phyloP scores from a whole-genome alignment of 2,113 vertebrate genomes.

The Rhinichthys klamathensis region DNA sequence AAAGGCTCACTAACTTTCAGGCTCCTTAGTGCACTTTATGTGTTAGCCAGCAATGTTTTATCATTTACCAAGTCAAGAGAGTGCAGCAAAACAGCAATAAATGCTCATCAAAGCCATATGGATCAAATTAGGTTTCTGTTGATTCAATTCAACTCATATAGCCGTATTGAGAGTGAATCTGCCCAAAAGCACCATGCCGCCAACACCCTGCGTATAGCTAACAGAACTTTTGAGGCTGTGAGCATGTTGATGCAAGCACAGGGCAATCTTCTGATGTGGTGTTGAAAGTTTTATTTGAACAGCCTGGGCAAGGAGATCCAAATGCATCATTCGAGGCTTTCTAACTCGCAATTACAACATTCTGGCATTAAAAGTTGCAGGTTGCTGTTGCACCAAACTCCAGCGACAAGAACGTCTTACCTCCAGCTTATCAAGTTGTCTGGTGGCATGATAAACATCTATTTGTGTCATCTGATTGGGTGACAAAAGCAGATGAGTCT shows the following conservation, averaged over 20 bases:
- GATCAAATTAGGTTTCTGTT: constrained; percentile 35
- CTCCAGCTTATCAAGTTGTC: constrained; percentile 63
- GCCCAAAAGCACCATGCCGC: not conserved
- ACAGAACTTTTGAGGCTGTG: constrained; percentile 31
- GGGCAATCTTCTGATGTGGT: constrained; percentile 36
- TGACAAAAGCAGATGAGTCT: constrained; percentile 65
- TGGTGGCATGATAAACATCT: constrained; percentile 14
- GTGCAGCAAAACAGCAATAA: constrained; percentile 27
- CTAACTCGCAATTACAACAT: constrained; percentile 27
- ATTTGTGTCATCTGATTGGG: constrained; percentile 64
- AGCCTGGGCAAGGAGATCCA: not conserved
- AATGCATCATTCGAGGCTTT: constrained; percentile 24
- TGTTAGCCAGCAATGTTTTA: constrained; percentile 20
- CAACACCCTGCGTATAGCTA: constrained; percentile 9
- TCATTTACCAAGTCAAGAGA: constrained; percentile 6
- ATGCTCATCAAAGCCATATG: constrained; percentile 41
- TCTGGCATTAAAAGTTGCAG: constrained; percentile 51
- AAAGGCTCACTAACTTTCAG: constrained; percentile 19
- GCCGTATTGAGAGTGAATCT: constrained; percentile 29
- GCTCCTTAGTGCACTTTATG: constrained; percentile 2
- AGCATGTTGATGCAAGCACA: constrained; percentile 42
- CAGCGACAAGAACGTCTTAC: constrained; percentile 34
- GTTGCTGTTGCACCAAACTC: not conserved
- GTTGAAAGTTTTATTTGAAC: constrained; percentile 39
- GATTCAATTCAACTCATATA: constrained; percentile 37